Evolutionary conservation across 2,888 invertebrate genomes (phyloP).

Genomic region (Keiferia lycopersicella): DNA sequence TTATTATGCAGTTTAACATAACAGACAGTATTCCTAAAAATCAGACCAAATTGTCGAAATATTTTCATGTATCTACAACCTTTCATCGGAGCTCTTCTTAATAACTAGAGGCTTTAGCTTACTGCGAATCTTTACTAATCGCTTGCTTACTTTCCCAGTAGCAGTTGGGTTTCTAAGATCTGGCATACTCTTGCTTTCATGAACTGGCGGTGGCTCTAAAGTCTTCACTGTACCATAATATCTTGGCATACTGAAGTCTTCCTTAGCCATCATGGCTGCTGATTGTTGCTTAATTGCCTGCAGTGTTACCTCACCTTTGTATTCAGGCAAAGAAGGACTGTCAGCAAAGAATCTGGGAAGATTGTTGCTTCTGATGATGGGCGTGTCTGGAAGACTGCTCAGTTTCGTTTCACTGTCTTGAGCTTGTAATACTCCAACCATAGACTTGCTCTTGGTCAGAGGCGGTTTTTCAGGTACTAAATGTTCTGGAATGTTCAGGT

Average conservation of each 20-base stretch:
- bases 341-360: slow-evolving; percentile 74
- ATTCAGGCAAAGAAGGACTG: slow-evolving; percentile 63
- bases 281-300: slow-evolving; percentile 79
- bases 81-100: slow-evolving; percentile 71
- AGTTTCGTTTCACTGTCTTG: slow-evolving; percentile 59
- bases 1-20: not conserved
- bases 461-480: slow-evolving; percentile 68
- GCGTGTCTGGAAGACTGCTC: slow-evolving; percentile 72
- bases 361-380: slow-evolving; percentile 73
- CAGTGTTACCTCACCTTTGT: slow-evolving; percentile 69
- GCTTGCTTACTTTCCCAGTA: slow-evolving; percentile 65
- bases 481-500: slow-evolving; percentile 72
- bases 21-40: not conserved
- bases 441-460: slow-evolving; percentile 67
- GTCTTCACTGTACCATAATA: slow-evolving; percentile 76
- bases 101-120: slow-evolving; percentile 73
- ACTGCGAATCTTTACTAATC: slow-evolving; percentile 70
- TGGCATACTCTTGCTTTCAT: slow-evolving; percentile 77
- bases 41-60: not conserved
- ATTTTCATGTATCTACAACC: slow-evolving; percentile 45
- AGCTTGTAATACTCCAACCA: slow-evolving; percentile 62
- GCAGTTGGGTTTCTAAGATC: slow-evolving; percentile 63
- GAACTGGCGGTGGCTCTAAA: slow-evolving; percentile 54
- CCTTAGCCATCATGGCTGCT: slow-evolving; percentile 72
- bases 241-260: slow-evolving; percentile 84